Evolutionary conservation across 1,140 invertebrate genomes (phyloP), one percentile per base, ranked within the genome.

Genomic region (Euura saliciscinereae): DNA sequence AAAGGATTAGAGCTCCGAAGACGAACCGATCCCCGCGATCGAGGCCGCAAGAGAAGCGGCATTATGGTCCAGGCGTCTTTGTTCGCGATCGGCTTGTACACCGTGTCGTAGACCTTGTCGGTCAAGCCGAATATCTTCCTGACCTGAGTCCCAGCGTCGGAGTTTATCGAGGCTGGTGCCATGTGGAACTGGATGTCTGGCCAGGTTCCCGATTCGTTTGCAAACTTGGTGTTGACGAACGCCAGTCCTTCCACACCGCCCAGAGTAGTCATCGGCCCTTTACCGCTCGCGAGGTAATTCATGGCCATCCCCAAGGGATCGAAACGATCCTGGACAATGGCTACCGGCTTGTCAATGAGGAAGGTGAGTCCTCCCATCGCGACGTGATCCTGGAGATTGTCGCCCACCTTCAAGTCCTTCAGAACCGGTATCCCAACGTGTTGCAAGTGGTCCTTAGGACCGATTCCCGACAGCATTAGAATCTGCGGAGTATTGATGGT

Each of bases 131-230:
- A 81, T 13, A 94, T 92, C 84, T 94, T 94, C 74, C 92, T 90
- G 0, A 95, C 92, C 74, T 93, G 89, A 8, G 91, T 88, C 0
- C 94, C 94, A 51, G 90, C 91, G 78, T 95, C 94, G 0, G 95
- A 96, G 72, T 93, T 93, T 2, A 96, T 93, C 2, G 93, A 94
- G 0, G 95, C 95, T 1, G 95, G 94, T 2, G 94, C 94, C 92
- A 97, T 95, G 73, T 96, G 95, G 71, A 96, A 94, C 75, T 97
- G 94, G 70, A 96, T 92, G 77, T 97, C 95, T 0, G 95, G 95
- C 88, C 92, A 95, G 69, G 92, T 88, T 0, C 90, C 90, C 2
- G 91, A 91, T 65, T 85, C 80, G 80, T 95, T 96, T 0, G 94
- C 94, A 77, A 92, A 95, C 71, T 91, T 92, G 0, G 95, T 96